Conservation (phyloP, 2,113 vertebrate species). For the Heterocephalus glaber region DNA sequence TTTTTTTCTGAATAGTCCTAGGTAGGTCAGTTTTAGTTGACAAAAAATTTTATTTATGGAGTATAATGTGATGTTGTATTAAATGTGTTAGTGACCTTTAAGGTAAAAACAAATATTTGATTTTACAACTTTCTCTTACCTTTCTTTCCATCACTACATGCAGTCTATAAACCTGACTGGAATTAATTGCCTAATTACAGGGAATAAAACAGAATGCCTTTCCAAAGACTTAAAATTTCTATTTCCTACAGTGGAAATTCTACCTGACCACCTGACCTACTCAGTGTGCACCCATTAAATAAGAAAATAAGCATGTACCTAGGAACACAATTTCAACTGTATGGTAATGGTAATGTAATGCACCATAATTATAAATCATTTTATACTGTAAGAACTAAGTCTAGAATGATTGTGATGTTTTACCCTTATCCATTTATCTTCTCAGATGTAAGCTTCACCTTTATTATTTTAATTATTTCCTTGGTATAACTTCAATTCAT, state of each 20-base stretch:
- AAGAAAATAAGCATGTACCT: conserved; percentile 62
- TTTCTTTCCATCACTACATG: conserved; percentile 41
- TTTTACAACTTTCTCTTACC: conserved; percentile 57
- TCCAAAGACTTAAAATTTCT: conserved; percentile 64
- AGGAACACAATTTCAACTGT: conserved; percentile 60
- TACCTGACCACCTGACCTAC: conserved; percentile 48
- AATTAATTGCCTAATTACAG: conserved; percentile 77
- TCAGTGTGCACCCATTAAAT: conserved; percentile 54
- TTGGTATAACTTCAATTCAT: neutral
- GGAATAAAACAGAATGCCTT: conserved; percentile 46
- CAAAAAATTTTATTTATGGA: neutral
- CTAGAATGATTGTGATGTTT: neutral
- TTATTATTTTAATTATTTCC: conserved; percentile 44
- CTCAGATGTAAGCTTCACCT: conserved; percentile 5
- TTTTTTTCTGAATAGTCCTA: conserved; percentile 14
- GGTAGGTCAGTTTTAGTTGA: neutral
- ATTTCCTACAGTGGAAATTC: conserved; percentile 61
- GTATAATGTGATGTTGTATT: neutral
- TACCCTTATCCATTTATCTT: conserved; percentile 45
- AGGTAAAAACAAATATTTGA: conserved; percentile 60
- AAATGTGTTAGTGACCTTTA: conserved; percentile 46
- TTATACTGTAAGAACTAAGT: conserved; percentile 29
- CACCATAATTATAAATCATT: conserved; percentile 61
- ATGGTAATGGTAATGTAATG: conserved; percentile 45
- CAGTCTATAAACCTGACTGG: conserved; percentile 34